Conservation (phyloP, 2,888 invertebrate species). For the Creontiades dilutus region DNA sequence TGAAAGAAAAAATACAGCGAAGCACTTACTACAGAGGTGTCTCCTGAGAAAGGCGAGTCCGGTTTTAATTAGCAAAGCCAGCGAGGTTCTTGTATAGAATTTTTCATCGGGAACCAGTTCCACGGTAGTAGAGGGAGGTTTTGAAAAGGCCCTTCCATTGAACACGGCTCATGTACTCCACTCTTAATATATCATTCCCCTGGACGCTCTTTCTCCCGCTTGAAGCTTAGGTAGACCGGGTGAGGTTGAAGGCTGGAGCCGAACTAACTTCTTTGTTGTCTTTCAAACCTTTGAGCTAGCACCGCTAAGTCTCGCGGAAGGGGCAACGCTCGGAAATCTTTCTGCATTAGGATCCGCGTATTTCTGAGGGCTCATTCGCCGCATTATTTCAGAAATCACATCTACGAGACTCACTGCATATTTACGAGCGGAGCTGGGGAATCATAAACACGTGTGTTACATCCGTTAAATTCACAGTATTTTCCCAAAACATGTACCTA, state of each 20-base stretch:
- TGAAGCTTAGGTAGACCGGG: neutral
- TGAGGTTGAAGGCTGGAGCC: slow-evolving; percentile 18
- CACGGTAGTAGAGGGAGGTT: slow-evolving; percentile 10
- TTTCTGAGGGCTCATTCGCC: neutral
- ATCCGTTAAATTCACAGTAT: neutral
- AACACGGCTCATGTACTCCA: slow-evolving; percentile 31
- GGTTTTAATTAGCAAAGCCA: slow-evolving; percentile 24
- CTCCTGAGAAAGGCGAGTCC: neutral
- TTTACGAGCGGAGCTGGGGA: neutral
- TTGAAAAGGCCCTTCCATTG: neutral
- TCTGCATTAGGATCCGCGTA: neutral
- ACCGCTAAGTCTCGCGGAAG: neutral
- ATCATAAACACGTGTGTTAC: neutral
- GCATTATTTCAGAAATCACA: neutral
- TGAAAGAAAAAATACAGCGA: neutral
- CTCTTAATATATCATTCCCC: slow-evolving; percentile 39
- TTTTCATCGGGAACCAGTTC: slow-evolving; percentile 27
- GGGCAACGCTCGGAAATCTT: slow-evolving; percentile 1
- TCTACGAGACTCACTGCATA: neutral
- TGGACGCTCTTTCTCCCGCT: slow-evolving; percentile 18
- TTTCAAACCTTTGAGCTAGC: slow-evolving; percentile 17
- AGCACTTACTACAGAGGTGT: neutral
- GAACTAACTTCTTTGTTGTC: slow-evolving; percentile 36
- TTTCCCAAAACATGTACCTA: neutral
- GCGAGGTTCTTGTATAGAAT: slow-evolving; percentile 29